These are phyloP conservation scores for Apocheima hispidaria DNA, from an alignment of 2,888 invertebrate species.

Conservation along the genomic window DNA sequence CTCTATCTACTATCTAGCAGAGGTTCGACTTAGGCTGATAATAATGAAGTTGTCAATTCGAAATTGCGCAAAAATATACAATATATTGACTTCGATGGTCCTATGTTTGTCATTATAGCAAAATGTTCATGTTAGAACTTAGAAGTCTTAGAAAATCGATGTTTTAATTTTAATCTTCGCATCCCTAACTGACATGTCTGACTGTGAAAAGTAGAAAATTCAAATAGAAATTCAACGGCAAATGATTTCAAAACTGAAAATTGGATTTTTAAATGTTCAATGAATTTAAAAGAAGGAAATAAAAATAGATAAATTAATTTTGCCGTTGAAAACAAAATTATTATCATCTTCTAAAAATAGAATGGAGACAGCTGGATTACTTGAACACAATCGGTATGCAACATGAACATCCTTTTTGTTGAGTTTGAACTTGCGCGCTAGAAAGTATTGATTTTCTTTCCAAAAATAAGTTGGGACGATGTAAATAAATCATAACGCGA, in stretches of 20 bases:
- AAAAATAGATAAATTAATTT: neutral
- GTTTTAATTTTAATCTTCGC: too few relatives aligned
- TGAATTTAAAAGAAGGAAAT: neutral
- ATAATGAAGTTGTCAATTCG: too few relatives aligned
- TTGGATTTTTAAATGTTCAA: neutral
- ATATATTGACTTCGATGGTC: too few relatives aligned
- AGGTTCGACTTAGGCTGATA: too few relatives aligned
- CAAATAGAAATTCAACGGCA: neutral
- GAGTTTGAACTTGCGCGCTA: conserved; percentile 82
- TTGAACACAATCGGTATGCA: conserved; percentile 69
- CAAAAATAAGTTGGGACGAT: conserved; percentile 79
- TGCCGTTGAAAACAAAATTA: neutral
- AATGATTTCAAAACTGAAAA: neutral
- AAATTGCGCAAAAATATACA: too few relatives aligned
- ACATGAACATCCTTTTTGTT: conserved; percentile 38
- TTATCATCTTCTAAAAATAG: neutral
- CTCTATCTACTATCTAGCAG: too few relatives aligned
- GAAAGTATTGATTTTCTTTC: conserved; percentile 82
- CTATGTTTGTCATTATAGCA: too few relatives aligned
- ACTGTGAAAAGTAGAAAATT: too few relatives aligned
- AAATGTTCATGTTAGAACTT: too few relatives aligned
- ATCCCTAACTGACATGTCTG: too few relatives aligned
- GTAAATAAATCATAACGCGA: conserved; percentile 83
- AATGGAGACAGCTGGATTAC: conserved; percentile 61
- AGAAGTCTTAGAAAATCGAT: too few relatives aligned